Evolutionary conservation across 2,888 invertebrate species (phyloP).

Genomic region (Drosophila putrida): DNA sequence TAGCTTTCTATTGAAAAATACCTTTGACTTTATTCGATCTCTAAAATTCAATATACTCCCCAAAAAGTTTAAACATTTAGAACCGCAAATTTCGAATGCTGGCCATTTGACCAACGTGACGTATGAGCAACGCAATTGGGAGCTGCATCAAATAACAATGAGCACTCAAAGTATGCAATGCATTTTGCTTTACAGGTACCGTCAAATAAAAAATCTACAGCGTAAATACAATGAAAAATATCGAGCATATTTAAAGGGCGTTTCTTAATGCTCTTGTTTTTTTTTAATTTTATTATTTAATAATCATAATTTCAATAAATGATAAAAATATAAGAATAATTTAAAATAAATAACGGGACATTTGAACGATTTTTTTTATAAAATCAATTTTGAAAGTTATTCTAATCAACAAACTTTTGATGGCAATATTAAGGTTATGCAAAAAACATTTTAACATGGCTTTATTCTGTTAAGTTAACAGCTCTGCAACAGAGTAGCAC

Average conservation of each 20-base stretch:
- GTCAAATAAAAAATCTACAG: slow-evolving; percentile 35
- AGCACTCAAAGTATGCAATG: slow-evolving; percentile 55
- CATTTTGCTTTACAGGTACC: slow-evolving; percentile 21
- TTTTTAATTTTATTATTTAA: background rate
- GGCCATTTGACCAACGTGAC: slow-evolving; percentile 12
- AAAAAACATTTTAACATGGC: too few relatives aligned
- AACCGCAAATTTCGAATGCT: slow-evolving; percentile 20
- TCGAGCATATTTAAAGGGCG: background rate
- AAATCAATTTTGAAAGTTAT: too few relatives aligned
- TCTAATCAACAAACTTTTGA: too few relatives aligned
- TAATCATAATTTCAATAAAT: too few relatives aligned
- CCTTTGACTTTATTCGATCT: background rate
- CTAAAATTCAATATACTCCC: slow-evolving; percentile 9
- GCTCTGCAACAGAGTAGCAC: too few relatives aligned
- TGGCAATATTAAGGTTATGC: too few relatives aligned
- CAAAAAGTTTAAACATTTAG: slow-evolving; percentile 4
- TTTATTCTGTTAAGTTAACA: too few relatives aligned
- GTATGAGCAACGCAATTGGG: slow-evolving; percentile 33
- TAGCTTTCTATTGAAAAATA: background rate
- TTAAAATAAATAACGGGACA: too few relatives aligned
- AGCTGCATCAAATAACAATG: slow-evolving; percentile 36
- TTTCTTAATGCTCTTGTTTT: slow-evolving; percentile 7
- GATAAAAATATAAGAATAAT: background rate
- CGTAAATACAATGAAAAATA: slow-evolving; percentile 37
- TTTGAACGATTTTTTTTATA: too few relatives aligned